These are phyloP conservation scores for Eumeta japonica DNA, from an alignment of 1,140 invertebrate species.

Conservation along the genomic window DNA sequence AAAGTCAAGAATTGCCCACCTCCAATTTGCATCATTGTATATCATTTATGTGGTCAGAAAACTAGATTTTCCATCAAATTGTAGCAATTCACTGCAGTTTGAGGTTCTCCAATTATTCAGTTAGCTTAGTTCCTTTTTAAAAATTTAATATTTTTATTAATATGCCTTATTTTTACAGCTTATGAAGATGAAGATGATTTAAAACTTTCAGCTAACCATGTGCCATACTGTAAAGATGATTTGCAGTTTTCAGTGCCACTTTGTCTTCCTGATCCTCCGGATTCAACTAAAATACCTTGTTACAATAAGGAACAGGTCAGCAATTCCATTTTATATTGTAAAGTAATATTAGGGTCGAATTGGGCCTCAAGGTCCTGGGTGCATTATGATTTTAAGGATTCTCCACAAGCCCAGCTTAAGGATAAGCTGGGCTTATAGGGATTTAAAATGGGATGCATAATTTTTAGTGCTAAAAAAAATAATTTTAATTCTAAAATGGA, in stretches of 20 bases:
- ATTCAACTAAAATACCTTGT: conserved; percentile 60
- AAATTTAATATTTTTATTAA: too few species aligned
- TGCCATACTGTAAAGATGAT: conserved; percentile 58
- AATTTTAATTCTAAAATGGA: too few species aligned
- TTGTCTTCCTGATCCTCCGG: conserved; percentile 62
- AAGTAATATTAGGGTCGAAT: too few species aligned
- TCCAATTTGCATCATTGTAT: neutral
- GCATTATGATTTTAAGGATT: too few species aligned
- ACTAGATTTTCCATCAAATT: too few species aligned
- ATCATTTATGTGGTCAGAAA: neutral
- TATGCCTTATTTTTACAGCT: conserved; percentile 19
- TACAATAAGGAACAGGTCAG: conserved; percentile 58
- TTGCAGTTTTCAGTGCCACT: conserved; percentile 58
- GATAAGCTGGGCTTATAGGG: neutral
- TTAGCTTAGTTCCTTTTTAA: too few species aligned
- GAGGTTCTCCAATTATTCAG: too few species aligned
- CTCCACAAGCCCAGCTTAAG: too few species aligned
- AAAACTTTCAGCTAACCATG: conserved; percentile 45
- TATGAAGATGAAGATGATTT: conserved; percentile 61
- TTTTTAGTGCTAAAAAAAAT: too few species aligned
- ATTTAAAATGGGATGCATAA: neutral
- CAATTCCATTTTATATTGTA: neutral
- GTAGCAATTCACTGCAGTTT: too few species aligned
- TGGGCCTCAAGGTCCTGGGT: too few species aligned
- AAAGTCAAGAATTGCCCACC: neutral